Base-by-base conservation (phyloP, 2,797 vertebrate genomes). In the Leptodactylus fallax region DNA sequence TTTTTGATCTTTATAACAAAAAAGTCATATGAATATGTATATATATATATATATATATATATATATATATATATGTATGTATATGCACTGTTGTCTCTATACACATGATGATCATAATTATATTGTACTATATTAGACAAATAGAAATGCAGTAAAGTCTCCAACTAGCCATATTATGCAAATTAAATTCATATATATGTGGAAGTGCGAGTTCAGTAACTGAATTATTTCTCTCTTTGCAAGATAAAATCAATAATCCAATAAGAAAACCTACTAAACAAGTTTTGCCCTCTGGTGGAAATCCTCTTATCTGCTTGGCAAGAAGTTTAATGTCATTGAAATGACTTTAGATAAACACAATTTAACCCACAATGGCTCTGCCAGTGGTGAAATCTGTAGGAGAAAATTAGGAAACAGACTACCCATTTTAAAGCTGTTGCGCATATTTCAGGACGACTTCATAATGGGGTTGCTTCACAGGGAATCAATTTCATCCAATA, bases 271-370 rank as follows among this genome's bases (percentile, higher is more conserved):
- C 88, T 56, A 83, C 85, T 89, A 69, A 86, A 85, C 79, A 83
- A 86, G 79, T 86, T 56, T 89, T 89, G 88, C 88, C 88, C 88
- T 89, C 88, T 89, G 88, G 84, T 89, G 80, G 71, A 89, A 89
- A 86, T 78, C 88, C 71, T 86, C 80, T 89, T 86, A 86, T 89
- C 84, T 83, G 87, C 87, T 89, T 86, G 79, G 85, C 71, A 83
- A 89, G 79, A 89, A 89, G 84, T 89, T 89, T 89, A 89, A 89
- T 89, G 88, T 89, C 84, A 89, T 89, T 89, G 88, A 89, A 89
- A 89, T 89, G 88, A 89, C 88, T 89, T 89, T 89, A 89, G 88
- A 89, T 89, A 89, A 89, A 89, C 88, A 89, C 88, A 89, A 89
- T 89, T 89, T 89, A 89, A 89, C 88, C 88, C 85, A 89, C 77